Base-by-base conservation (phyloP, 2,113 vertebrate genomes). In the Chaenocephalus aceratus region DNA sequence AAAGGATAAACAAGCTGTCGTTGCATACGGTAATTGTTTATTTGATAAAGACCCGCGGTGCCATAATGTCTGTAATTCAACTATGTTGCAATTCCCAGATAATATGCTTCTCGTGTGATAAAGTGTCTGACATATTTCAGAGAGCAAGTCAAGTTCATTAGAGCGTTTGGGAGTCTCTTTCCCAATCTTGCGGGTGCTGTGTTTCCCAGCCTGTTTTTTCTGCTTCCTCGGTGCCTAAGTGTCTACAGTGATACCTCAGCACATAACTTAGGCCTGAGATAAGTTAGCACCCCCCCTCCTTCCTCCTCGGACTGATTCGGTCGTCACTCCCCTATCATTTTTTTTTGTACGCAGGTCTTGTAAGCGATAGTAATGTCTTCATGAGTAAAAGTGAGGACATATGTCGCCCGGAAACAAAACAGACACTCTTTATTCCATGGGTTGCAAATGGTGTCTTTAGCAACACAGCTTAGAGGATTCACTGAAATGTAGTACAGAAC, bases 261-360 rank as follows among this genome's bases (percentile, higher is more conserved):
- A 96, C 97, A 98, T 98, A 97, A 95, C 96, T 97, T 94, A 93
- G 93, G 93, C 94, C 95, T 97, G 97, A 97, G 97, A 97, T 98
- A 97, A 98, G 96, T 94, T 88, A 83, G 53, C 80, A 90, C 88
- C 80, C 79, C 77, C 67, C 70, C 80, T 82, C 52, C 79, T 72
- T 64, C 59, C 75, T 63, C 6, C 89, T 67, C 52, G 4, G 23
- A 64, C 26, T 45, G 72, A 84, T 86, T 83, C 21, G 63, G 34
- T 66, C 71, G 73, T 79, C 80, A 78, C 83, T 85, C 77, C 79
- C 74, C 76, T 87, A 84, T 84, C 85, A 15, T 63, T 79, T 64
- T 63, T 79, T 64, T 63, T 79, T 64, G 64, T 63, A 26, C 72
- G 44, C 80, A 75, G 82, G 65, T 89, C 81, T 79, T 48, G 53